phyloP scores from a whole-genome alignment of 1,140 invertebrate species.

The Zaprionus nigranus region DNA sequence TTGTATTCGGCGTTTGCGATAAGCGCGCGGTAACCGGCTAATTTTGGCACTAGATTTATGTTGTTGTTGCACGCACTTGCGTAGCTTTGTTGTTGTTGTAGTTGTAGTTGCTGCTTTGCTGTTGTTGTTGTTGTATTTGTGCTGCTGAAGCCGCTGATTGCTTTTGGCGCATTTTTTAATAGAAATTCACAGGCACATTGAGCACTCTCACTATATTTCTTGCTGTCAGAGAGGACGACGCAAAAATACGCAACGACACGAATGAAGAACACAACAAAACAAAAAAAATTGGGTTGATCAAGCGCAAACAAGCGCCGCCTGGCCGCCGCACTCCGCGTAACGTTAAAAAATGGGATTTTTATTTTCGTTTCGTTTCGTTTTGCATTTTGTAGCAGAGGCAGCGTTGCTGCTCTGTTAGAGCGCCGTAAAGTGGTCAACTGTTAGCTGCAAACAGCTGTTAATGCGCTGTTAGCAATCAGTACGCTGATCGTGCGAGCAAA shows the following conservation, averaged over 20 bases:
- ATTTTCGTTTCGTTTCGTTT: slow-evolving; percentile 39
- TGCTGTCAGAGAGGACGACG: slow-evolving; percentile 1
- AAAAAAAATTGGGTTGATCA: slow-evolving; percentile 36
- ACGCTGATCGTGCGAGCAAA: slow-evolving; percentile 25
- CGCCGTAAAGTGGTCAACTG: slow-evolving; percentile 15
- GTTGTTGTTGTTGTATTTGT: slow-evolving; percentile 9
- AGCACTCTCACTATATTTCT: not conserved
- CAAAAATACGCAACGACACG: slow-evolving; percentile 27
- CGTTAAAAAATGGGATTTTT: slow-evolving; percentile 44
- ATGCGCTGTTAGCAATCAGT: not conserved
- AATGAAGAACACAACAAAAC: slow-evolving; percentile 1
- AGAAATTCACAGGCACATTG: slow-evolving; percentile 23
- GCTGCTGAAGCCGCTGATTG: slow-evolving; percentile 24
- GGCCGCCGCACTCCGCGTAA: slow-evolving; percentile 53
- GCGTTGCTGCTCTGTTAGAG: slow-evolving; percentile 20
- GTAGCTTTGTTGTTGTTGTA: slow-evolving; percentile 13
- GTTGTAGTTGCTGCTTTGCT: not conserved
- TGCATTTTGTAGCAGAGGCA: slow-evolving; percentile 21
- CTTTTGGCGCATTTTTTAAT: slow-evolving; percentile 47
- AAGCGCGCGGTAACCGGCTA: slow-evolving; percentile 39
- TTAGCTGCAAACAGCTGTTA: slow-evolving; percentile 12
- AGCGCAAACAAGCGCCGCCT: slow-evolving; percentile 48
- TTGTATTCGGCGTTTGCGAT: slow-evolving; percentile 6
- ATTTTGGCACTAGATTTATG: slow-evolving; percentile 40
- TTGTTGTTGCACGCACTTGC: slow-evolving; percentile 3